These are phyloP conservation scores for Smithornis capensis DNA, from an alignment of 2,113 vertebrate genomes.

Conservation along the genomic window DNA sequence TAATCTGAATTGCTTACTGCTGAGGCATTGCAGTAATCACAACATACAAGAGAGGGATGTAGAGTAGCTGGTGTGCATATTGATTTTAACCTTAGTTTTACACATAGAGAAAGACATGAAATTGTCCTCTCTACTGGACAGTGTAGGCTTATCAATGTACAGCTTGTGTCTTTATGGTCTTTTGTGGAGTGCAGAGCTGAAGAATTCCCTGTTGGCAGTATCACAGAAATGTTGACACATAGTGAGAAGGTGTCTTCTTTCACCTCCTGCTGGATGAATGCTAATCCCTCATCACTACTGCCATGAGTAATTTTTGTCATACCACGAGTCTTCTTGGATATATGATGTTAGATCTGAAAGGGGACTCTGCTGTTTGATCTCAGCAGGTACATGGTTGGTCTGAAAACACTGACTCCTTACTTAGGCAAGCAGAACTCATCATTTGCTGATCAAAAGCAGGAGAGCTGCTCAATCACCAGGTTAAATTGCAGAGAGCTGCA, in stretches of 20 bases:
- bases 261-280: neutral
- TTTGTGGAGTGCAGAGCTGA: neutral
- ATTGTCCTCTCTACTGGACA: neutral
- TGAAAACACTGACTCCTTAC: neutral
- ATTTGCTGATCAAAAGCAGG: neutral
- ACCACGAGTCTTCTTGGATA: neutral
- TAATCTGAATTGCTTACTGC: neutral
- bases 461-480: neutral
- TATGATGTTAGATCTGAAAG: neutral
- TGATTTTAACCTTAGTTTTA: neutral
- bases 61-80: neutral
- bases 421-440: neutral
- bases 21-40: neutral
- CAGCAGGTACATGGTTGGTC: neutral
- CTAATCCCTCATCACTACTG: neutral
- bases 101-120: neutral
- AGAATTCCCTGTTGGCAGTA: neutral
- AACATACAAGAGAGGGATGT: neutral
- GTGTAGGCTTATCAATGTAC: neutral
- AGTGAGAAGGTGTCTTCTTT: neutral
- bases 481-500: neutral
- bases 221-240: neutral
- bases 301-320: neutral
- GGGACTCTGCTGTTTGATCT: neutral
- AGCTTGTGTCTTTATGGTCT: neutral